Percentiles rank a stretch among this genome's conserved stretches.
Evolutionary conservation across 23 tunicate genomes (phyloP).

Genomic region (Halocynthia aurantium): DNA sequence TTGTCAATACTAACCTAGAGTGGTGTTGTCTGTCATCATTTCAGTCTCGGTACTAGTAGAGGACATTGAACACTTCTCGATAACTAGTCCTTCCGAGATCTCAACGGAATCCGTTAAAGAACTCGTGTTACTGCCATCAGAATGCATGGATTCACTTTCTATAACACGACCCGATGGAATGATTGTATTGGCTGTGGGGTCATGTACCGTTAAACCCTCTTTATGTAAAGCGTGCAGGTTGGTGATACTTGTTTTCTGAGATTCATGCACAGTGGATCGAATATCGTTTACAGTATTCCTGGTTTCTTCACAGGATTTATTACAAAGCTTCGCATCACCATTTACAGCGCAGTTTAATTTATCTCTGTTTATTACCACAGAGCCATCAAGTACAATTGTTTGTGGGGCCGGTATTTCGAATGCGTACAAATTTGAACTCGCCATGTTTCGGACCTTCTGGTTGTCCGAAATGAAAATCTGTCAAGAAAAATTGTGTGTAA

Average conservation of each 20-base stretch:
- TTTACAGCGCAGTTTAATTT: background rate
- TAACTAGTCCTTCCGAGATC: no score
- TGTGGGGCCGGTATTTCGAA: slow-evolving; percentile 74
- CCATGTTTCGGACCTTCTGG: slow-evolving; percentile 41
- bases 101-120: no score
- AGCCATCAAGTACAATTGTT: slow-evolving; percentile 6
- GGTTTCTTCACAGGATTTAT: background rate
- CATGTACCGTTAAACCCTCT: background rate
- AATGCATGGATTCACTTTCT: no score
- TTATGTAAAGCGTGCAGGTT: slow-evolving; percentile 54
- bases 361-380: background rate
- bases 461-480: slow-evolving; percentile 64
- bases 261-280: slow-evolving; percentile 30
- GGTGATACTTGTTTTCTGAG: slow-evolving; percentile 43
- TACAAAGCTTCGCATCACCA: background rate
- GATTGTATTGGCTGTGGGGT: background rate
- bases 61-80: no score
- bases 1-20: no score
- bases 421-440: slow-evolving; percentile 49
- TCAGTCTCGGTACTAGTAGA: no score
- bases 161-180: no score
- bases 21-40: no score
- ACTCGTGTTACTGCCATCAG: no score
- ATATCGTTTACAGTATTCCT: slow-evolving; percentile 20
- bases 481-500: background rate